Evolutionary conservation across 2,888 invertebrate genomes (phyloP).

Genomic region (Drepanosiphum platanoidis): DNA sequence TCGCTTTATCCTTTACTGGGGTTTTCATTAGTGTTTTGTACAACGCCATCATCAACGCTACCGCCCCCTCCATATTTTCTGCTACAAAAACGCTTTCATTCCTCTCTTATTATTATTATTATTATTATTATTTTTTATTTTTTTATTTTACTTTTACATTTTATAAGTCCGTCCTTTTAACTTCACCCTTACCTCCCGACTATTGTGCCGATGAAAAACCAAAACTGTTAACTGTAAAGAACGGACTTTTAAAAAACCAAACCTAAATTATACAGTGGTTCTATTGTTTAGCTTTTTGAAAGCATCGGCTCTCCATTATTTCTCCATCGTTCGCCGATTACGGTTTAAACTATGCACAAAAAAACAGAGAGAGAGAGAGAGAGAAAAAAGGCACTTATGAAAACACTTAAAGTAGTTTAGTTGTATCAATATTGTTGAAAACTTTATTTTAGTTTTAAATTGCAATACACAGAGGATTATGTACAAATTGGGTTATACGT

Average conservation of each 20-base stretch:
- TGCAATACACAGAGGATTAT: background rate
- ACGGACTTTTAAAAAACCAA: slow-evolving; percentile 56
- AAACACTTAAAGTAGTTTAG: slow-evolving; percentile 39
- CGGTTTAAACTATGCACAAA: background rate
- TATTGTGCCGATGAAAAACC: slow-evolving; percentile 52
- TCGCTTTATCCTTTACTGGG: slow-evolving; percentile 46
- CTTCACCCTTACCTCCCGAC: slow-evolving; percentile 35
- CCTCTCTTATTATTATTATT: slow-evolving; percentile 34
- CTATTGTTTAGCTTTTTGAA: slow-evolving; percentile 45
- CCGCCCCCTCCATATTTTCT: slow-evolving; percentile 23
- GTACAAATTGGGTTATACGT: background rate
- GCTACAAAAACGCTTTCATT: slow-evolving; percentile 51
- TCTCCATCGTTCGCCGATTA: slow-evolving; percentile 22
- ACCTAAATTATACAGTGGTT: slow-evolving; percentile 53
- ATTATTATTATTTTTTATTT: slow-evolving; percentile 22
- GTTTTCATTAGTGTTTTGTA: slow-evolving; percentile 52
- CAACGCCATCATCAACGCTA: slow-evolving; percentile 19
- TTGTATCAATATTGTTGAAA: slow-evolving; percentile 41
- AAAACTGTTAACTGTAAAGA: slow-evolving; percentile 46
- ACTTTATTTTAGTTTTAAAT: slow-evolving; percentile 19
- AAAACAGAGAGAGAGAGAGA: background rate
- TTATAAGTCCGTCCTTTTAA: slow-evolving; percentile 39
- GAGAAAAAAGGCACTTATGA: background rate
- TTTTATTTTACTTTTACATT: slow-evolving; percentile 52
- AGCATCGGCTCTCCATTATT: slow-evolving; percentile 40